phyloP scores from a whole-genome alignment of 1,140 invertebrate species.

The Babylonia areolata region DNA sequence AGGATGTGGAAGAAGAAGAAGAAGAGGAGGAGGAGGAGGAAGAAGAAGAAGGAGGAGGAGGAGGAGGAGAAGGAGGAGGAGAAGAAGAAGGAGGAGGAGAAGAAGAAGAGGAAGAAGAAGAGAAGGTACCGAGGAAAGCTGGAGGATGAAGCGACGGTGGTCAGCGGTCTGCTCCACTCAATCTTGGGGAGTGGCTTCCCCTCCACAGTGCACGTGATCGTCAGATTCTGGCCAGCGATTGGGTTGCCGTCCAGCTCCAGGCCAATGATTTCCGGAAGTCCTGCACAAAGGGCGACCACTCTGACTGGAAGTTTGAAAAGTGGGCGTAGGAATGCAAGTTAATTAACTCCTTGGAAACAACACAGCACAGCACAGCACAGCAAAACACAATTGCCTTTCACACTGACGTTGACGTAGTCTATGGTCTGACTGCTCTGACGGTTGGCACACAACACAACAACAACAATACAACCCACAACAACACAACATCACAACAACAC shows the following conservation, averaged over 20 bases:
- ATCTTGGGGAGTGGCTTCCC: slow-evolving; percentile 6
- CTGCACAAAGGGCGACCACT: too few relatives aligned
- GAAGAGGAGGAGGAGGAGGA: not conserved
- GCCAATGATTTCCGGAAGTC: not conserved
- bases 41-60: too few relatives aligned
- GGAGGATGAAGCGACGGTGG: not conserved
- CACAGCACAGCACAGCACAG: too few relatives aligned
- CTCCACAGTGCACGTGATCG: not conserved
- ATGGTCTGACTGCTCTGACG: not conserved
- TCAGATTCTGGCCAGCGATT: not conserved
- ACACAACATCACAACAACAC: too few relatives aligned
- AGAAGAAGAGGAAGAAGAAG: not conserved
- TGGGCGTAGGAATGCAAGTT: too few relatives aligned
- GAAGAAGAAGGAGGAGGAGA: not conserved
- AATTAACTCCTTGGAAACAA: too few relatives aligned
- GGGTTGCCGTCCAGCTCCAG: not conserved
- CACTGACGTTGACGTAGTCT: not conserved
- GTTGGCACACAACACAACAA: not conserved
- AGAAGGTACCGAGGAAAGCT: not conserved
- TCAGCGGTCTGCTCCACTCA: not conserved
- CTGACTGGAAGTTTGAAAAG: too few relatives aligned
- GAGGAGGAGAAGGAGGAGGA: not conserved
- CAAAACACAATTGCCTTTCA: not conserved
- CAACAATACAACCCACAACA: too few relatives aligned
- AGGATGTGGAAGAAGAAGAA: not conserved